Conservation (phyloP, 2,113 vertebrate genomes). For the Proterorhinus semilunaris region DNA sequence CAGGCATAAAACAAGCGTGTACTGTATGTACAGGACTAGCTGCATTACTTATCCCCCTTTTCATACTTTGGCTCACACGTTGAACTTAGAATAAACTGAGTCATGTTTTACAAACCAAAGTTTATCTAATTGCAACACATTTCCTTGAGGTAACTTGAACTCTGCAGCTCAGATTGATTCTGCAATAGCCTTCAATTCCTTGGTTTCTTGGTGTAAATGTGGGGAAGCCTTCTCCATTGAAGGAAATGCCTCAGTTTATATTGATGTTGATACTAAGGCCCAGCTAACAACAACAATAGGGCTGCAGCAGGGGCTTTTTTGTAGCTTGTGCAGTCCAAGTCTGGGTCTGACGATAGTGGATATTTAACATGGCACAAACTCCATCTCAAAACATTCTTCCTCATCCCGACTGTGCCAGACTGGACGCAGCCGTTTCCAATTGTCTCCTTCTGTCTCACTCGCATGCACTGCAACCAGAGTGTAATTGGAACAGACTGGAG, state of each 20-base stretch:
- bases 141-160: slow-evolving; percentile 5
- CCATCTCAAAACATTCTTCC: slow-evolving; percentile 43
- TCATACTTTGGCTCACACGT: too few relatives aligned
- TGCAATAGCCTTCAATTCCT: slow-evolving; percentile 22
- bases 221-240: slow-evolving; percentile 38
- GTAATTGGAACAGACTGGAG: slow-evolving; percentile 25
- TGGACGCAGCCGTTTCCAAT: slow-evolving; percentile 59
- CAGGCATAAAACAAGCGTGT: too few relatives aligned
- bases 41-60: not conserved
- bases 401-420: slow-evolving; percentile 41
- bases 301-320: slow-evolving; percentile 30
- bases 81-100: not conserved
- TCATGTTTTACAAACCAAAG: not conserved
- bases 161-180: not conserved
- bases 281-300: slow-evolving; percentile 40
- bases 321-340: slow-evolving; percentile 29
- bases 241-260: slow-evolving; percentile 59
- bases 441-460: slow-evolving; percentile 50
- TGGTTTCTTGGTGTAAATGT: slow-evolving; percentile 36
- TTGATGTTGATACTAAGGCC: slow-evolving; percentile 37
- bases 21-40: too few relatives aligned
- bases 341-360: slow-evolving; percentile 38
- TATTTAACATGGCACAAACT: slow-evolving; percentile 57
- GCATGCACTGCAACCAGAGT: slow-evolving; percentile 31
- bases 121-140: not conserved